Base-by-base conservation (phyloP, 2,113 vertebrate genomes). In the Lasiurus cinereus region DNA sequence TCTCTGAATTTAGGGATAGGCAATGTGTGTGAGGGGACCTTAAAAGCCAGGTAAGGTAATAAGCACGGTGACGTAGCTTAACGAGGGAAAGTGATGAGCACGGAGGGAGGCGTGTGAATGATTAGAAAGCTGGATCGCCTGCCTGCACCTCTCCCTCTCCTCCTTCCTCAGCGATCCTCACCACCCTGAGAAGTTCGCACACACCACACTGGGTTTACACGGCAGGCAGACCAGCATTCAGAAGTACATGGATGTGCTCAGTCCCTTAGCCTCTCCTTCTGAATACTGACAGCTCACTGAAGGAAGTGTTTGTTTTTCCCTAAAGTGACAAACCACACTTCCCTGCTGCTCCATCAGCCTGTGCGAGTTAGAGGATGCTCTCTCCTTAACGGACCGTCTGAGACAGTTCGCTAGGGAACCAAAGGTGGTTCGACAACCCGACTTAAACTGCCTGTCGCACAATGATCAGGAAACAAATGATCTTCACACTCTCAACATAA, bases 361-460 rank as follows among this genome's bases (percentile, higher is more conserved):
- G 86, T 97, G 96, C 96, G 96, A 97, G 94, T 94, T 96, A 98
- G 97, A 90, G 92, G 97, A 96, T 93, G 59, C 73, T 95, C 62
- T 94, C 59, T 64, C 67, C 2, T 39, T 39, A 96, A 94, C 9
- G 93, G 97, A 96, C 95, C 67, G 64, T 94, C 85, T 79, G 70
- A 97, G 97, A 36, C 76, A 85, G 85, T 94, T 92, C 87, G 95
- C 69, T 27, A 33, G 97, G 74, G 69, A 84, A 94, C 89, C 70
- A 24, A 89, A 97, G 74, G 92, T 31, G 21, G 21, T 79, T 31
- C 78, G 8, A 59, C 24, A 24, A 10, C 27, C 94, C 4, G 91
- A 48, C 96, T 97, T 78, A 93, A 96, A 93, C 64, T 86, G 92
- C 88, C 91, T 89, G 94, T 92, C 82, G 88, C 97, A 96, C 90